These are phyloP conservation scores for Heteromormyrus szaboi DNA, from an alignment of 2,797 vertebrate species.

Conservation along the genomic window DNA sequence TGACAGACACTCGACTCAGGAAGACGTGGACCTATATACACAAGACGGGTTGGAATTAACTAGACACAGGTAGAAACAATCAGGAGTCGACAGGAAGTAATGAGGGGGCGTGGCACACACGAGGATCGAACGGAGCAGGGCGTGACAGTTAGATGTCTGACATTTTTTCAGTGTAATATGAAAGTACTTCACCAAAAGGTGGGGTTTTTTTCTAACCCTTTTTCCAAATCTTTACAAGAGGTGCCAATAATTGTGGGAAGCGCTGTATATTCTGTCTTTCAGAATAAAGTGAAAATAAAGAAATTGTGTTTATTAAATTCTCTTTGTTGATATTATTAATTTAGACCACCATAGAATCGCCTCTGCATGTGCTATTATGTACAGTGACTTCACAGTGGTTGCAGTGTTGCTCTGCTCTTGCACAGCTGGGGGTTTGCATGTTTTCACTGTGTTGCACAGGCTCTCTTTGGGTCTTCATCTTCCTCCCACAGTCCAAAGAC, in stretches of 20 bases:
- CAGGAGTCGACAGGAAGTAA: too few relatives aligned
- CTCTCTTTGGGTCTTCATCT: not conserved
- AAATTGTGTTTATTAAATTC: not conserved
- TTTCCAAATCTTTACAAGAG: not conserved
- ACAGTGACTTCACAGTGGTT: not conserved
- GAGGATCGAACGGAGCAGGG: too few relatives aligned
- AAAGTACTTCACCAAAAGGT: not conserved
- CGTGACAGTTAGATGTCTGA: not conserved
- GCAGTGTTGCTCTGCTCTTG: not conserved
- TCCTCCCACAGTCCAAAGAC: not conserved
- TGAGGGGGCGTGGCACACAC: too few relatives aligned
- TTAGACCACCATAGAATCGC: not conserved
- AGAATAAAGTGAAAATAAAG: not conserved
- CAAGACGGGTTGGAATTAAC: too few relatives aligned
- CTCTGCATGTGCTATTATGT: not conserved
- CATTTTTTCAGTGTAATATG: not conserved
- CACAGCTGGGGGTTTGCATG: not conserved
- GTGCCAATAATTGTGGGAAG: not conserved
- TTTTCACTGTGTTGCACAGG: not conserved
- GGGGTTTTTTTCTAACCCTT: too few relatives aligned
- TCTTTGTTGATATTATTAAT: not conserved
- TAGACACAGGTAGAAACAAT: too few relatives aligned
- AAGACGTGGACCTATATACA: too few relatives aligned
- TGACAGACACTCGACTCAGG: too few relatives aligned
- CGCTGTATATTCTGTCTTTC: not conserved